phyloP scores from a whole-genome alignment of 2,888 invertebrate species.

The Drosophila hamatofila region DNA sequence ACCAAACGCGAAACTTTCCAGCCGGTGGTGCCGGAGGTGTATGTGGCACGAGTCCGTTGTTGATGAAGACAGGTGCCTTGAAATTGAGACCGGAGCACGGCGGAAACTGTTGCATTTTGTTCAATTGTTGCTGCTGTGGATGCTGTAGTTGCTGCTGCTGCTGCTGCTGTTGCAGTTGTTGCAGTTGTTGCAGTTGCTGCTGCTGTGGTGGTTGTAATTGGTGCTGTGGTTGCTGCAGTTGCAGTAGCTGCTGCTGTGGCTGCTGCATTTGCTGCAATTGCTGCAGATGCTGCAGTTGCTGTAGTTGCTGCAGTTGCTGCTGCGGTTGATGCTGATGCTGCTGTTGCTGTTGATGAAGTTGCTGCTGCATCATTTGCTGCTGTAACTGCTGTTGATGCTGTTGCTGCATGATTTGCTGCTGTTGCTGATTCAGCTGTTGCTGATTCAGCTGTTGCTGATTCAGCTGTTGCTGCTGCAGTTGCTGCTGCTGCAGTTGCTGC shows the following conservation, averaged over 20 bases:
- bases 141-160: not conserved
- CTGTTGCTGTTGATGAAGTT: not conserved
- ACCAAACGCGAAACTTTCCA: slow-evolving; percentile 27
- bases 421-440: not conserved
- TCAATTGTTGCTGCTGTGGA: not conserved
- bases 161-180: slow-evolving; percentile 7
- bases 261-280: not conserved
- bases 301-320: not conserved
- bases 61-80: slow-evolving; percentile 9
- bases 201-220: not conserved
- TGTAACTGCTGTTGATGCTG: not conserved
- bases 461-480: not conserved
- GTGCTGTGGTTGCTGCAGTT: not conserved
- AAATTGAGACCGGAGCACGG: slow-evolving; percentile 7
- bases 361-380: not conserved
- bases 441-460: not conserved
- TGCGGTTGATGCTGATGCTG: not conserved
- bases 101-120: slow-evolving; percentile 5
- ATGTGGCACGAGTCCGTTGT: not conserved
- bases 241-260: not conserved
- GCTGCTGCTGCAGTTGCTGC: not conserved
- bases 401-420: not conserved
- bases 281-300: not conserved
- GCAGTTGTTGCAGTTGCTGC: not conserved
- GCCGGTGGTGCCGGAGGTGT: not conserved